Base-by-base conservation (phyloP, 2,797 vertebrate species). In the Sebastes glaucus region DNA sequence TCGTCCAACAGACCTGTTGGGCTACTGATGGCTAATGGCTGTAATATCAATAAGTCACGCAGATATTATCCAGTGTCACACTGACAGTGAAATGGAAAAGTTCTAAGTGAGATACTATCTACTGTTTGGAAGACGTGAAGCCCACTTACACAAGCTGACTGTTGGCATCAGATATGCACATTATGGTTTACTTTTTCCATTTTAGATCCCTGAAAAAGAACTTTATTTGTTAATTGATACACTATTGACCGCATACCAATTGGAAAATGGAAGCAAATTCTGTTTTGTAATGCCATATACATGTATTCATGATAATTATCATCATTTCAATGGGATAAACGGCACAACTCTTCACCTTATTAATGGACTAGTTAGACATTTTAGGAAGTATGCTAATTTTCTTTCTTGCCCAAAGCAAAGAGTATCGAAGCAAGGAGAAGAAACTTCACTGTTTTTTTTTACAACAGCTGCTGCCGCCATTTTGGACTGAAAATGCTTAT, bases 21-120 rank as follows among this genome's bases (percentile, higher is more conserved):
- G 60, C 62, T 18, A 22, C 80, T 7, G 69, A 66, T 27, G 49
- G 14, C 60, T 82, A 81, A 80, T 75, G 78, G 71, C 57, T 22
- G 23, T 16, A 59, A 70, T 75, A 72, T 68, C 81, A 49, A 65
- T 86, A 81, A 81, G 53, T 87, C 87, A 72, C 0, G 2, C 8
- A 61, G 84, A 84, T 82, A 77, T 82, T 75, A 69, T 65, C 77
- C 68, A 78, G 82, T 66, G 74, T 82, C 74, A 33, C 61, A 14
- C 42, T 69, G 66, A 68, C 68, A n/a, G 20, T 53, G 46, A 75
- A 79, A 84, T 67, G 72, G 81, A 83, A 83, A 83, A 73, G 60
- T 82, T 63, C 66, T 42, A 32, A 62, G 35, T 30, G 67, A 77
- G 71, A 42, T 22, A n/a, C 11, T 6, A 23, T 46, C 32, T 71